Base-by-base conservation (phyloP, 2,113 vertebrate genomes). In the Cichladusa arquata region DNA sequence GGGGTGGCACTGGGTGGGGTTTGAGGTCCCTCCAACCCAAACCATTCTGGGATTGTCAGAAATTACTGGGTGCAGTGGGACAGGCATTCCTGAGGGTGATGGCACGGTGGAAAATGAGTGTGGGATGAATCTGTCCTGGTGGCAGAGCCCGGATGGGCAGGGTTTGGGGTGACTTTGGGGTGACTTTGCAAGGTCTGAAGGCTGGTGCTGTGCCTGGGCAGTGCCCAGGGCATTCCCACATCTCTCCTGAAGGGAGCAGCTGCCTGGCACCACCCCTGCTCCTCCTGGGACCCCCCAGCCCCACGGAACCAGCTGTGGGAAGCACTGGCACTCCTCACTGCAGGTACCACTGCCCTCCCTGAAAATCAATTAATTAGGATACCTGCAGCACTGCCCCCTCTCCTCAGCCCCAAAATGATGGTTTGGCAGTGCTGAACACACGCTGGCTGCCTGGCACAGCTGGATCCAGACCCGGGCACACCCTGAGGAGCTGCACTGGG, bases 191-290 rank as follows among this genome's bases (percentile, higher is more conserved):
- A 2, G 6, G 38, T 3, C 62, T 50, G 10, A 17, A 7, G 44
- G 29, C 1, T 25, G 61, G 19, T 0, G 2, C 1, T 1, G 1
- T 26, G 38, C 11, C 47, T 19, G 13, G 40, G 47, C 12, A 45
- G 14, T 28, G 67, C 13, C 44, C 44, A 11, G 58, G 12, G 23
- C 33, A 53, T 2, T 56, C 26, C 58, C 40, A 5, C 1, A 0
- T 14, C 22, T 12, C 44, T 31, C 23, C 65, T 7, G 82, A 31
- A 50, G 56, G 71, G 8, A 86, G 40, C 6, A 33, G 45, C 47
- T 36, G 19, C n/a, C 2, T 0, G 18, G 23, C 40, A 19, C 56
- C 7, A 0, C 14, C 58, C 31, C 8, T 1, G 48, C 58, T 80
- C 17, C 54, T 34, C 44, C 69, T 15, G 34, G 22, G 12, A n/a